These are phyloP conservation scores for Cryptotis parvus DNA, from an alignment of 2,113 vertebrate genomes.

Conservation along the genomic window DNA sequence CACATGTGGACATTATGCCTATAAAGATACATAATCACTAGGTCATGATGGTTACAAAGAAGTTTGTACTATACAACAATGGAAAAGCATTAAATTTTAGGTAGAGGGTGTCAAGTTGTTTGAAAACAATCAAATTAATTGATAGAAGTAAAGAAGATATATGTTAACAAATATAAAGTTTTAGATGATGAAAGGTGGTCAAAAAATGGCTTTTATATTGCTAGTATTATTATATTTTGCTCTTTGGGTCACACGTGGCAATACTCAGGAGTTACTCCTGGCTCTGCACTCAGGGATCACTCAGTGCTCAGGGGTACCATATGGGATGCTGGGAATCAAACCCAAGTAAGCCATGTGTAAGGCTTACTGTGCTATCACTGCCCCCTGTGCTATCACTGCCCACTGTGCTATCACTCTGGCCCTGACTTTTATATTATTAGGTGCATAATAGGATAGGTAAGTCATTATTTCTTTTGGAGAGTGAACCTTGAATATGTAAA, in stretches of 20 bases:
- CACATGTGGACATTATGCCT: too few species aligned
- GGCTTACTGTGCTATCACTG: too few species aligned
- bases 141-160: slow-evolving; percentile 24
- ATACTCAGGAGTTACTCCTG: too few species aligned
- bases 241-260: too few species aligned
- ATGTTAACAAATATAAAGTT: neutral
- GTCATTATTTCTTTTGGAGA: neutral
- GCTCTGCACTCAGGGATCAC: too few species aligned
- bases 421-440: neutral
- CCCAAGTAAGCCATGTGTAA: too few species aligned
- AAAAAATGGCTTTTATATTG: neutral
- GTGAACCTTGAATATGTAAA: neutral
- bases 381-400: too few species aligned
- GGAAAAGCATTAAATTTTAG: slow-evolving; percentile 29
- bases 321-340: too few species aligned
- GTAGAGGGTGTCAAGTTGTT: neutral
- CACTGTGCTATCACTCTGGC: too few species aligned
- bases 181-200: slow-evolving; percentile 7
- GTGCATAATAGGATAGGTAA: neutral
- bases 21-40: neutral
- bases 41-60: neutral
- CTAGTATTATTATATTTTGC: too few species aligned
- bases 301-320: too few species aligned
- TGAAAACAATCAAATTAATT: neutral
- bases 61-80: neutral